Evolutionary conservation across 1,140 invertebrate species (phyloP).

Genomic region (Berghia stephanieae): DNA sequence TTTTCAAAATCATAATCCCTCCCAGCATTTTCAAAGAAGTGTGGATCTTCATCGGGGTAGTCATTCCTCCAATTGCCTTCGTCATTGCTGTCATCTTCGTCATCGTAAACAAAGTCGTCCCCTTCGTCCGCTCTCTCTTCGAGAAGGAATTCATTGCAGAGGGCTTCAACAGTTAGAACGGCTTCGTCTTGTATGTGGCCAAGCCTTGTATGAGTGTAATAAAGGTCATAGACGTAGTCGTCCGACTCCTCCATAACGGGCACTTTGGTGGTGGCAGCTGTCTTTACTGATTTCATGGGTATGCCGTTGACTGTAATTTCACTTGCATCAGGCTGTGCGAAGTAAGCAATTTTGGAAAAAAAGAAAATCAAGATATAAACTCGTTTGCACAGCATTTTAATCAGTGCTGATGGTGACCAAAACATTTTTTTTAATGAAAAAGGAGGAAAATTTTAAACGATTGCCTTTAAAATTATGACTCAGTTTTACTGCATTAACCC

Average conservation of each 20-base stretch:
- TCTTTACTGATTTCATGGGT: slow-evolving; percentile 48
- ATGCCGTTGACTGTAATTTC: slow-evolving; percentile 57
- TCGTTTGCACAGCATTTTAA: slow-evolving; percentile 15
- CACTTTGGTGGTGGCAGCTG: slow-evolving; percentile 13
- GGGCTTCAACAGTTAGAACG: slow-evolving; percentile 50
- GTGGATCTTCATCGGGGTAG: slow-evolving; percentile 63
- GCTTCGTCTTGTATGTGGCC: slow-evolving; percentile 55
- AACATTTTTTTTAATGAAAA: too few relatives aligned
- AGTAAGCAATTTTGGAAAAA: slow-evolving; percentile 21
- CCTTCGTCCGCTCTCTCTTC: slow-evolving; percentile 36
- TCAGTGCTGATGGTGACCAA: too few relatives aligned
- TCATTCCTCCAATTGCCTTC: slow-evolving; percentile 66
- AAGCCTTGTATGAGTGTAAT: slow-evolving; percentile 56
- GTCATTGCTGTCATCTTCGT: slow-evolving; percentile 63
- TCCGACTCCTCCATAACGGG: slow-evolving; percentile 25
- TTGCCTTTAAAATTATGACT: too few relatives aligned
- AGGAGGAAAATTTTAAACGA: too few relatives aligned
- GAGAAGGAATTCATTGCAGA: slow-evolving; percentile 41
- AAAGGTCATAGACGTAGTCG: slow-evolving; percentile 63
- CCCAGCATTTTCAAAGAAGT: slow-evolving; percentile 48
- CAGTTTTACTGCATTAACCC: too few relatives aligned
- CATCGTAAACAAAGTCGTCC: slow-evolving; percentile 56
- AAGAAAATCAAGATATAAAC: background rate
- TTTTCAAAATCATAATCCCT: slow-evolving; percentile 44
- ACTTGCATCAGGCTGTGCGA: background rate